Evolutionary conservation across 2,797 vertebrate genomes (phyloP).

Genomic region (Peromyscus aztecus): DNA sequence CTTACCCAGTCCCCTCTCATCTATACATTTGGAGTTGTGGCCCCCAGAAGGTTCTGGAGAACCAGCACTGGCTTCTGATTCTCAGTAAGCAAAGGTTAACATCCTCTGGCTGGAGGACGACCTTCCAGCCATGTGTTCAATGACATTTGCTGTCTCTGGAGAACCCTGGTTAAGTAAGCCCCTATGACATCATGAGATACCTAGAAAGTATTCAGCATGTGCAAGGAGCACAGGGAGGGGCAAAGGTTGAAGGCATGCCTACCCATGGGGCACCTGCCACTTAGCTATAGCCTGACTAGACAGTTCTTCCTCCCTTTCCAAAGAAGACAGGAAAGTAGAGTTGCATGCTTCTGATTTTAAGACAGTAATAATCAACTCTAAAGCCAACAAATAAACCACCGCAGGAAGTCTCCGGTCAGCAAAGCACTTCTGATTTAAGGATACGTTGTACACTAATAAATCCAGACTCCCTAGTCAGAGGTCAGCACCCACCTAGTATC

Average conservation of each 20-base stretch:
- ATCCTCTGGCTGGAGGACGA: rapidly evolving
- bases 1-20: neutral
- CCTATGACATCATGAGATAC: neutral
- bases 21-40: neutral
- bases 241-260: rapidly evolving
- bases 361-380: neutral
- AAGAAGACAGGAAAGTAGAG: neutral
- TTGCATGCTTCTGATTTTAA: neutral
- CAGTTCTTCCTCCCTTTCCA: neutral
- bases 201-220: neutral
- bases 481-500: neutral
- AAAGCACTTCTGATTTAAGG: neutral
- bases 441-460: neutral
- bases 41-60: neutral
- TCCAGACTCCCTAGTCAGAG: neutral
- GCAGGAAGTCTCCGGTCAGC: rapidly evolving
- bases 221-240: neutral
- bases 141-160: neutral
- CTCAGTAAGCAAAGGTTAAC: neutral
- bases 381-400: neutral
- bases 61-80: neutral
- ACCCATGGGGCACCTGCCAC: neutral
- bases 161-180: neutral
- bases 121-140: rapidly evolving
- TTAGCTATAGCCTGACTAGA: neutral